Evolutionary conservation across 2,113 vertebrate genomes (phyloP).

Genomic region (Reinhardtius hippoglossoides): DNA sequence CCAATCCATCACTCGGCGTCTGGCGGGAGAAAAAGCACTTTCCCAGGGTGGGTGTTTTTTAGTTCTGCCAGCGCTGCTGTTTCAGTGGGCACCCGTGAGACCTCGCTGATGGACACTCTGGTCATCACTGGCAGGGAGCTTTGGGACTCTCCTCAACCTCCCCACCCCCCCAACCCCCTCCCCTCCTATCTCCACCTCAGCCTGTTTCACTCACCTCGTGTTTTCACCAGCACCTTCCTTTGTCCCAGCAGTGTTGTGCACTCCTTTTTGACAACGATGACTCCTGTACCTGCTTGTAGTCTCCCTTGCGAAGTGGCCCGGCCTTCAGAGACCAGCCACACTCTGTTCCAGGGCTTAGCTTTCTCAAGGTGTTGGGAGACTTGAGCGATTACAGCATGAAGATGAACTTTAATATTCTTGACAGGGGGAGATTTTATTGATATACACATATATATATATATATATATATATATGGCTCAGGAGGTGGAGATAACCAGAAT

Average conservation of each 20-base stretch:
- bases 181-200: slow-evolving; percentile 55
- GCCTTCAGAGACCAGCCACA: slow-evolving; percentile 56
- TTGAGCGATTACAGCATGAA: slow-evolving; percentile 9
- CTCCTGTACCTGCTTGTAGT: slow-evolving; percentile 53
- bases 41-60: slow-evolving; percentile 79
- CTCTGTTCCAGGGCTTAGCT: slow-evolving; percentile 14
- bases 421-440: neutral
- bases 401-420: slow-evolving; percentile 11
- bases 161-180: neutral
- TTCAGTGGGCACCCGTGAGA: slow-evolving; percentile 82
- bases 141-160: slow-evolving; percentile 72
- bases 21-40: slow-evolving; percentile 84
- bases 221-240: slow-evolving; percentile 69
- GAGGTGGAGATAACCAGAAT: neutral
- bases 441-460: neutral
- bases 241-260: slow-evolving; percentile 72
- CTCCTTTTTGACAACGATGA: slow-evolving; percentile 73
- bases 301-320: slow-evolving; percentile 62
- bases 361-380: slow-evolving; percentile 20
- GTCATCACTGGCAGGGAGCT: slow-evolving; percentile 79
- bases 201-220: slow-evolving; percentile 73
- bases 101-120: slow-evolving; percentile 82
- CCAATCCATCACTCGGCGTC: slow-evolving; percentile 81
- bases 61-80: slow-evolving; percentile 82
- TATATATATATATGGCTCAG: neutral